Evolutionary conservation across 2,113 vertebrate genomes (phyloP).

Genomic region (Excalfactoria chinensis): DNA sequence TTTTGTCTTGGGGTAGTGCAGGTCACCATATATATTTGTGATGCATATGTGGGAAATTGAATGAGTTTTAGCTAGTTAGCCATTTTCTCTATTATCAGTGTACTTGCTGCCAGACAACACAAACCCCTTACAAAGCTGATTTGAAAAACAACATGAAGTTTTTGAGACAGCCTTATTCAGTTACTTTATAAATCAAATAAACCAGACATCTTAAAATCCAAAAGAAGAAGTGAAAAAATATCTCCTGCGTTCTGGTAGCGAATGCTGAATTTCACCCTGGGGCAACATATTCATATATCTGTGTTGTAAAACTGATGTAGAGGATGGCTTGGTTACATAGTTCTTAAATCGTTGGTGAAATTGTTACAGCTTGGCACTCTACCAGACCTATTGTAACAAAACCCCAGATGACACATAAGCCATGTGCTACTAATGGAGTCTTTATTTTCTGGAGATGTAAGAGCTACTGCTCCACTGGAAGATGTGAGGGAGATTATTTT

Average conservation of each 20-base stretch:
- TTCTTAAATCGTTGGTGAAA: conserved; percentile 19
- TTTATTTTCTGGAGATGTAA: conserved; percentile 11
- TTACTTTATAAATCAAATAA: conserved; percentile 9
- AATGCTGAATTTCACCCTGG: not conserved
- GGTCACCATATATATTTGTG: not conserved
- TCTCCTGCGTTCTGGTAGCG: not conserved
- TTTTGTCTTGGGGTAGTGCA: not conserved
- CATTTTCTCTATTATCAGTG: not conserved
- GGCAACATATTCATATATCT: not conserved
- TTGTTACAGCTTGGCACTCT: not conserved
- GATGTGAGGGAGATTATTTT: not conserved
- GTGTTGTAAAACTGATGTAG: conserved; percentile 4
- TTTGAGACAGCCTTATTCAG: not conserved
- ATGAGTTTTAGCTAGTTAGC: not conserved
- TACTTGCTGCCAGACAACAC: not conserved
- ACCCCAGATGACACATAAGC: not conserved
- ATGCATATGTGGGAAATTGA: not conserved
- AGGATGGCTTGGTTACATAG: not conserved
- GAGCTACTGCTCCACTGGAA: not conserved
- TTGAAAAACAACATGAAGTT: not conserved
- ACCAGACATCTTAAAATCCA: conserved; percentile 25
- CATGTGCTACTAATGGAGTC: not conserved
- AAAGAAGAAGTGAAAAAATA: not conserved
- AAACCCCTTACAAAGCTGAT: not conserved
- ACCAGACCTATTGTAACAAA: not conserved